Percentiles rank a stretch among this genome's conserved stretches.
Conservation (phyloP, 2,888 invertebrate species). For the Pterostichus madidus region DNA sequence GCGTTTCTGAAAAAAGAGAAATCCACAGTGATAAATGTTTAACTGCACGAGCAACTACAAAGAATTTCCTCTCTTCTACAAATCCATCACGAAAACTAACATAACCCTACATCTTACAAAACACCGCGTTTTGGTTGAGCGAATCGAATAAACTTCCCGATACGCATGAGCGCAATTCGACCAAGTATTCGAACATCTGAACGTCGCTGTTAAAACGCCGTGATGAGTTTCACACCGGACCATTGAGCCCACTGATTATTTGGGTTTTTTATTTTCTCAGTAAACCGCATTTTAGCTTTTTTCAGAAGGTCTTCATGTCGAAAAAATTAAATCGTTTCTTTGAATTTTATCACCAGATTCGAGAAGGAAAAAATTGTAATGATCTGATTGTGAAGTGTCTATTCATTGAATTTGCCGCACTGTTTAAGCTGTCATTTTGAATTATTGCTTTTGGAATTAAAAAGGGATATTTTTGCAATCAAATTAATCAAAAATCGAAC, state of each 20-base stretch:
- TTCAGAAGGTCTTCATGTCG: conserved; percentile 27
- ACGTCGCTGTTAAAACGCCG: conserved; percentile 19
- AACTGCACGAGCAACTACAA: conserved; percentile 28
- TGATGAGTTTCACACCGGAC: conserved; percentile 35
- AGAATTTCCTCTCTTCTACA: conserved; percentile 17
- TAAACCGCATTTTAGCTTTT: conserved; percentile 33
- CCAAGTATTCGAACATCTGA: conserved; percentile 8
- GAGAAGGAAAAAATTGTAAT: conserved; percentile 3
- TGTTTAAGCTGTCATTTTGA: conserved; percentile 32
- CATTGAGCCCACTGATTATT: conserved; percentile 33
- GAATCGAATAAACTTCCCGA: conserved; percentile 25
- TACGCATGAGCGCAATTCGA: conserved; percentile 15
- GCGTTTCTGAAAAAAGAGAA: conserved; percentile 8
- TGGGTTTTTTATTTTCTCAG: conserved; percentile 33
- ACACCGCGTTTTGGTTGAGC: conserved; percentile 20
- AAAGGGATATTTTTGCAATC: too few relatives aligned
- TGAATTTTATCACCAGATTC: conserved; percentile 29
- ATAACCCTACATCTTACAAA: background rate
- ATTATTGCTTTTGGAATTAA: conserved; percentile 18
- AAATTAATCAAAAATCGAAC: too few relatives aligned
- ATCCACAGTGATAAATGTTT: conserved; percentile 31
- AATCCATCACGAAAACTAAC: conserved; percentile 37
- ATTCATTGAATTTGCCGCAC: conserved; percentile 33
- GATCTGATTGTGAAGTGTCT: conserved; percentile 31
- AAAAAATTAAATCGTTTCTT: conserved; percentile 42